Percentiles rank a stretch among this genome's conserved stretches.
These are phyloP conservation scores for Pentalonia nigronervosa DNA, from an alignment of 1,140 invertebrate genomes.

Conservation along the genomic window DNA sequence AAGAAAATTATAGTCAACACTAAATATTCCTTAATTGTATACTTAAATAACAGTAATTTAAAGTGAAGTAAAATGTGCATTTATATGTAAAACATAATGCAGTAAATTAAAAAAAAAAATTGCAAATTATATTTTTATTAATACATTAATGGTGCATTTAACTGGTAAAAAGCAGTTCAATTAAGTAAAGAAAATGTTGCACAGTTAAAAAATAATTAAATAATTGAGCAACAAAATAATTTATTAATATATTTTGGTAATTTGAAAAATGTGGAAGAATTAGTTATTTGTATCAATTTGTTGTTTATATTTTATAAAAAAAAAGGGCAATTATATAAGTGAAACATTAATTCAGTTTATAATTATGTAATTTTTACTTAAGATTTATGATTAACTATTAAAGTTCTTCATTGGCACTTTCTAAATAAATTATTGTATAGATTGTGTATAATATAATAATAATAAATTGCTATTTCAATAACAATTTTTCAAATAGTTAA, in stretches of 20 bases:
- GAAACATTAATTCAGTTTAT: no score
- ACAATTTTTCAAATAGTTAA: background rate
- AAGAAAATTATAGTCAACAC: background rate
- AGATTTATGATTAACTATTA: no score
- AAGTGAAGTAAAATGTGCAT: background rate
- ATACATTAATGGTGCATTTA: background rate
- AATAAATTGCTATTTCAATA: background rate
- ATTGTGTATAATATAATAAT: background rate
- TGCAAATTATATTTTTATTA: conserved; percentile 15
- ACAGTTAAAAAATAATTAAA: background rate
- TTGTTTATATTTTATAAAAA: background rate
- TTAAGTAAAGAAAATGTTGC: background rate
- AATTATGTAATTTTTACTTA: no score
- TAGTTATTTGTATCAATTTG: background rate
- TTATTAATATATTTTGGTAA: no score
- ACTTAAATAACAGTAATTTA: background rate
- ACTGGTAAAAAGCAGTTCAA: background rate
- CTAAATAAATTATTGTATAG: no score
- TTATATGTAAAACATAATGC: background rate
- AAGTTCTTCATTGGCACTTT: no score
- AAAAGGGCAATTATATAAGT: no score
- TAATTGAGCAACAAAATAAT: background rate
- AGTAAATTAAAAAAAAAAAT: no score
- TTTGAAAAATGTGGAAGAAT: no score
- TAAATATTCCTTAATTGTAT: background rate